These are phyloP conservation scores for Acropora yongei DNA, from an alignment of 64 coral and sea anemone genomes.

Conservation along the genomic window DNA sequence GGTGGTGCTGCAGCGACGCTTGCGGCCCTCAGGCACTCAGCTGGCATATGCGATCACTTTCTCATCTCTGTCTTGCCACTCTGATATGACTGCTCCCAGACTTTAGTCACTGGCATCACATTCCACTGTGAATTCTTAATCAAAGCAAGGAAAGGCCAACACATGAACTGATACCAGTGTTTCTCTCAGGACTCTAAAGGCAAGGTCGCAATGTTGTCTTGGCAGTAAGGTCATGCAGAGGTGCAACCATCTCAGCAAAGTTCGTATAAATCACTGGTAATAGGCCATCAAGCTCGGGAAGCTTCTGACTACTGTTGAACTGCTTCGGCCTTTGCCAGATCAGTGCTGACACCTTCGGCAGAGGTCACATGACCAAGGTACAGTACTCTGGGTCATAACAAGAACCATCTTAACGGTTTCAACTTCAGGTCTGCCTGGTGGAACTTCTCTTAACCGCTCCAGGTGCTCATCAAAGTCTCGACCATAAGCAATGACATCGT, in stretches of 20 bases:
- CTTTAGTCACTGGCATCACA: conserved; percentile 26
- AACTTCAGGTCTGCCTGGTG: too few relatives aligned
- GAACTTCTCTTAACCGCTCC: too few relatives aligned
- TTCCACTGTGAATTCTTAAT: not conserved
- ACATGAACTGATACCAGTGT: not conserved
- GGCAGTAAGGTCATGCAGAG: not conserved
- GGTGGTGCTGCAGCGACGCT: not conserved
- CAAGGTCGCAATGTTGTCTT: not conserved
- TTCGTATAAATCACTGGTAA: conserved; percentile 18
- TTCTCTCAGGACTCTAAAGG: not conserved
- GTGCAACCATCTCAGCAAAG: not conserved
- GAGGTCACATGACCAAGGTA: too few relatives aligned
- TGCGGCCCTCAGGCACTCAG: not conserved
- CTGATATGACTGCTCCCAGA: not conserved
- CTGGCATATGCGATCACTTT: conserved; percentile 39
- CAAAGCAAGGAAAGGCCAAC: too few relatives aligned
- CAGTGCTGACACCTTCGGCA: too few relatives aligned
- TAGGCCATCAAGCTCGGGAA: conserved; percentile 10
- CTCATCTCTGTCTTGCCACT: not conserved
- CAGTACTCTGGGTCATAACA: too few relatives aligned
- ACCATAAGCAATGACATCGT: too few relatives aligned
- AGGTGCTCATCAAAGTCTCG: too few relatives aligned
- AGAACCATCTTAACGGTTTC: too few relatives aligned
- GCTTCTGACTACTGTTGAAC: not conserved
- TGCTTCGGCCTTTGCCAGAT: too few relatives aligned